Base-by-base conservation (phyloP, 1,140 invertebrate species). In the Melitaea cinxia region DNA sequence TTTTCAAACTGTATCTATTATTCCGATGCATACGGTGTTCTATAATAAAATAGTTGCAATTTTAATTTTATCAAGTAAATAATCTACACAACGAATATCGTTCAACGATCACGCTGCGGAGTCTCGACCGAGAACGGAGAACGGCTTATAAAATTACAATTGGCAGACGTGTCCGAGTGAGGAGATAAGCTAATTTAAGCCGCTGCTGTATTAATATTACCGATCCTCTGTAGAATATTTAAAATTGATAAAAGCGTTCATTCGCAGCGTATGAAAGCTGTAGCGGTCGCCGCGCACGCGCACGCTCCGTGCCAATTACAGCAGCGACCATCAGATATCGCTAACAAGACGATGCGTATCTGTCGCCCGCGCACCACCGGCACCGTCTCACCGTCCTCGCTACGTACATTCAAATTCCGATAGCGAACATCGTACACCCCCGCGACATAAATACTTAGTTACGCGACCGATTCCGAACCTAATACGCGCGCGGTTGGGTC, bases 261-360 rank as follows among this genome's bases (percentile, higher is more conserved):
- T 77, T 75, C 69, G 62, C 60, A 61, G 65, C 39, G 58, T 65
- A 68, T 68, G 72, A 69, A 59, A 55, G 57, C 68, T 54, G 66
- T 42, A 55, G 39, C 58, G 65, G 65, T 23, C 47, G 55, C 42
- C n/a, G 42, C 42, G 42, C 42, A 47, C 59, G 71, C 68, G 70
- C 71, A 68, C 65, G 66, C 60, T 67, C 73, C 72, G 83, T 87
- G 87, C 88, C 85, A 90, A 88, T 90, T 87, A 88, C 85, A 81
- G 75, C 85, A 78, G 75, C 73, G 77, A 70, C 71, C 81, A 87
- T 87, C 85, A 74, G 87, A 90, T 90, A 90, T 60, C 82, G 77
- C 80, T 88, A 90, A 90, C 87, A 86, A 90, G 84, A 73, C 82
- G 87, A 90, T 90, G 80, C 75, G 82, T 89, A 89, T 89, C 85